Evolutionary conservation across 1,140 invertebrate species (phyloP), one percentile per base, ranked within the genome.

Genomic region (Planococcus citri): DNA sequence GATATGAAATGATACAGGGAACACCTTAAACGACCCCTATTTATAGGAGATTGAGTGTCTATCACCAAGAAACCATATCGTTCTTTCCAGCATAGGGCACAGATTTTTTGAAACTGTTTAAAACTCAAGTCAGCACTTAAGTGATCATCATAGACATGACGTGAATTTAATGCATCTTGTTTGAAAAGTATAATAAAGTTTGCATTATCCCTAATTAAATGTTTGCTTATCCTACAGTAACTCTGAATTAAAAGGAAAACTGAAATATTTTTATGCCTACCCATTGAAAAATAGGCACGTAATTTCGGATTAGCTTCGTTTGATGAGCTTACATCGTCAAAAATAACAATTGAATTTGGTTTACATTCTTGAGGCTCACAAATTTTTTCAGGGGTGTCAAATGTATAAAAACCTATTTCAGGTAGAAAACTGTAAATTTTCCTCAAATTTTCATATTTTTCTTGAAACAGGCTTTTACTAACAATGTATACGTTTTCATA

Each of bases 171-270:
- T 75, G 74, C 80, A 75, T 80, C 76, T n/a, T n/a, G n/a, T n/a
- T n/a, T n/a, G n/a, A n/a, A n/a, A n/a, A n/a, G n/a, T n/a, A n/a
- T n/a, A n/a, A 80, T 70, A 20, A 80, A 74, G 71, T 79, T 79
- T 9, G 74, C 73, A 74, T 78, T 79, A 73, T 79, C 77, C 27
- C 76, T 72, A 51, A 78, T 73, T 14, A 79, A 69, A 71, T 78
- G 76, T 75, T 80, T 80, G 14, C 75, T 76, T 64, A 78, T 77
- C 37, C 72, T 71, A n/a, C n/a, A n/a, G n/a, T n/a, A n/a, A n/a
- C n/a, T n/a, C n/a, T n/a, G n/a, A n/a, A n/a, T n/a, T n/a, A 79
- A 72, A 74, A 78, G 68, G 10, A 21, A n/a, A n/a, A n/a, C n/a
- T n/a, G n/a, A n/a, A n/a, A n/a, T n/a, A n/a, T n/a, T n/a, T n/a